Base-by-base conservation (phyloP, 2,888 invertebrate genomes). In the Scaptomyza tumidula region DNA sequence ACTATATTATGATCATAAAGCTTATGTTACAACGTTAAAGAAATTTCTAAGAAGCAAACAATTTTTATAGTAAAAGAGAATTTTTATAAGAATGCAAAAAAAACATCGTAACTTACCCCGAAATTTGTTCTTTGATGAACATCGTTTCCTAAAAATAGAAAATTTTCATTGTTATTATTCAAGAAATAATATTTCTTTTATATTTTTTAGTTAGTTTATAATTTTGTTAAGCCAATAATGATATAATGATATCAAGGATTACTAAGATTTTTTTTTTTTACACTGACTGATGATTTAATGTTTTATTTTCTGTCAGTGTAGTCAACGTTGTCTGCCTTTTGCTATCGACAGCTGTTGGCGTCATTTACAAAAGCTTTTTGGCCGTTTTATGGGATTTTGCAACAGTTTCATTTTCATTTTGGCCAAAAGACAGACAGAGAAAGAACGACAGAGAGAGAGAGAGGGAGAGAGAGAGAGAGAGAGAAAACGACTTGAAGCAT, bases 301-400 rank as follows among this genome's bases (percentile, higher is more conserved):
- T 4, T 29, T 7, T 29, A 29, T 2, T 35, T 63, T 46, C 7
- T 19, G n/a, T 4, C 10, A 35, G 48, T 63, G 68, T 31, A 59
- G 55, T 35, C 63, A 62, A 57, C 75, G 62, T 78, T 81, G 86
- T 87, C 88, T 79, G 78, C 82, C 68, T 63, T 79, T 76, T 62
- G 70, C 73, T 78, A 88, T 82, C 86, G 88, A 86, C 84, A 84
- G 83, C 84, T 84, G 84, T 88, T 84, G 88, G 84, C 88, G 86
- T 88, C 84, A 88, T 84, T 84, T 84, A 88, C 84, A 84, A 88
- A 83, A 86, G 88, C 88, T 88, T 83, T 87, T 84, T 88, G 88
- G 84, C 86, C 84, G 86, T 88, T 84, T 84, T 84, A 84, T 84
- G 86, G 84, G 86, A 86, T 84, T 84, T 84, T 73, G 84, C 88